Evolutionary conservation across 1,140 invertebrate genomes (phyloP), one percentile per base, ranked within the genome.

Genomic region (Frieseomelitta varia): DNA sequence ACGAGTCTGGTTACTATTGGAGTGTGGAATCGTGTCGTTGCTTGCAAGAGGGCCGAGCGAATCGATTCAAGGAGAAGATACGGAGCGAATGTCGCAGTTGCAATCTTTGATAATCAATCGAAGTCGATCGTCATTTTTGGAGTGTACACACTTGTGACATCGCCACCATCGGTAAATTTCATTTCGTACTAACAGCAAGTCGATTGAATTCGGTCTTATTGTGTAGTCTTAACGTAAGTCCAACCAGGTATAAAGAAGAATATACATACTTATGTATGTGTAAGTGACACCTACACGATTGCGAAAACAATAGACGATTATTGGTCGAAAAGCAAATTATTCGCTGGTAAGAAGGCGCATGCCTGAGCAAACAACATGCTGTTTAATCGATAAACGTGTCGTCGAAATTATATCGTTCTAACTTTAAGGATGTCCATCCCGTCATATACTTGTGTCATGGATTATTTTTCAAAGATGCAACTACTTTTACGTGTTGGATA

Each of bases 401-500:
- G 75, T 86, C 84, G 86, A 87, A 86, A 19, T 61, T 67, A 71
- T 81, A 84, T 90, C 77, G 85, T 80, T 83, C 81, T 68, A 71
- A 79, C 47, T 67, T 82, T 86, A 76, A 81, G 55, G 76, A 86
- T 34, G 3, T 85, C 88, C 79, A 81, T 90, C 85, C 79, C 79
- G 84, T 79, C 83, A 84, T 85, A 84, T 85, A 84, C 88, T 86
- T 79, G 86, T 87, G 53, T 14, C 17, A 87, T 77, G 76, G 88
- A 77, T 89, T 91, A 90, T 91, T 92, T 92, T 90, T 88, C 84
- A 90, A 89, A 79, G 63, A 88, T 79, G 76, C 27, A 56, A 84
- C 90, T 91, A 91, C 89, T 91, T 91, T 91, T 91, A 84, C 88
- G 90, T 86, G 85, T 91, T 90, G 55, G 65, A 73, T n/a, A 55